phyloP scores from a whole-genome alignment of 1,140 invertebrate species.

The Aphidius gifuensis region DNA sequence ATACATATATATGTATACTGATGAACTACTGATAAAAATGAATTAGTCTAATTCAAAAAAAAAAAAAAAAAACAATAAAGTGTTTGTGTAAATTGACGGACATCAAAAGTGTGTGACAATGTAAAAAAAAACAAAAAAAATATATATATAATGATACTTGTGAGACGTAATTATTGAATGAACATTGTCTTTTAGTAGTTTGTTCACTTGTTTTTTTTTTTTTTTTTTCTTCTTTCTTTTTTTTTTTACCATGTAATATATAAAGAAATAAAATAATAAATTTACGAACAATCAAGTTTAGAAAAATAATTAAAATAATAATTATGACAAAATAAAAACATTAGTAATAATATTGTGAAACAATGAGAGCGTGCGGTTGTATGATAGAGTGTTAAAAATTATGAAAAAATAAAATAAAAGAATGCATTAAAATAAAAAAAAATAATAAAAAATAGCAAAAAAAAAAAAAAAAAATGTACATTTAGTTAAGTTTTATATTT shows the following conservation, averaged over 20 bases:
- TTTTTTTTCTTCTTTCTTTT: no score
- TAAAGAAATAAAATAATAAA: constrained; percentile 43
- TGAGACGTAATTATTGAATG: no score
- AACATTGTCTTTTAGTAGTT: no score
- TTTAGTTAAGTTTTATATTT: constrained; percentile 57
- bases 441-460: neutral
- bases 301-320: constrained; percentile 28
- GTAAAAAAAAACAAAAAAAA: constrained; percentile 33
- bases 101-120: constrained; percentile 44
- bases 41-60: neutral
- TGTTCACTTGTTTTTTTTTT: no score
- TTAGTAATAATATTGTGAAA: constrained; percentile 23
- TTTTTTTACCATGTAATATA: no score
- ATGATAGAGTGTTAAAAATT: constrained; percentile 15
- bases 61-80: neutral
- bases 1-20: no score
- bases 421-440: constrained; percentile 7
- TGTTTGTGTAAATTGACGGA: constrained; percentile 39
- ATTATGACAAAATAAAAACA: constrained; percentile 27
- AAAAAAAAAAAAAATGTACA: constrained; percentile 44
- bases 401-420: constrained; percentile 2
- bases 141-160: constrained; percentile 35
- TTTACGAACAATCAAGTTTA: constrained; percentile 16
- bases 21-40: no score
- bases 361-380: constrained; percentile 22